Base-by-base conservation (phyloP, 1,140 invertebrate genomes). In the Brachionus manjavacas region DNA sequence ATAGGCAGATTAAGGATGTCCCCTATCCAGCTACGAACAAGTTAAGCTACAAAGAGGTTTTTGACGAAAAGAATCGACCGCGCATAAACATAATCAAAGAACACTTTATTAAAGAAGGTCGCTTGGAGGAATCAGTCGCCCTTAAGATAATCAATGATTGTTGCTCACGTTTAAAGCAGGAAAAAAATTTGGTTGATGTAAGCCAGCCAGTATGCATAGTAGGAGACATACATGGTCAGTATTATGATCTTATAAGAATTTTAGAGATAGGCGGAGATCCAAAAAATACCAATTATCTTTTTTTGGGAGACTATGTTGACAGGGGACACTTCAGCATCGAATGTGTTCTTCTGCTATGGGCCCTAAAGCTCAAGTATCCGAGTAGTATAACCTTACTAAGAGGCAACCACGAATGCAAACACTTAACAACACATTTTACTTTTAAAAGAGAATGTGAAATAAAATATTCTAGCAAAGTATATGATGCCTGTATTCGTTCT, bases 161-260 rank as follows among this genome's bases (percentile, higher is more conserved):
- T 16, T 52, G 91, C 55, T 89, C 90, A 41, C 89, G 92, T 14
- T 91, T 93, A 84, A 87, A 92, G 76, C 87, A 91, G 70, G 92
- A 93, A 86, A 92, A 92, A 25, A 92, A 91, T 89, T 87, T 93
- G 12, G 86, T 93, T 43, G 91, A 92, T 86, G 86, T 93, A 64
- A 89, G 89, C 84, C 89, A 91, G 1, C 92, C 92, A 9, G 89
- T 93, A 25, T 92, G 92, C 86, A 92, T 93, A 70, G 87, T 87
- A 81, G 92, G 92, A 0, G 92, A 92, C 86, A 92, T 92, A 43
- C 92, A 92, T 87, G 92, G 92, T 28, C 92, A 92, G 86, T 92
- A 89, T 87, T 88, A 89, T 72, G 92, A 92, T 85, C 87, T 92
- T 8, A 86, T 92, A 3, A 86, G 87, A 79, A 89, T 89, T 84